These are phyloP conservation scores for Netelia inedita DNA, from an alignment of 2,888 invertebrate genomes.

Conservation along the genomic window DNA sequence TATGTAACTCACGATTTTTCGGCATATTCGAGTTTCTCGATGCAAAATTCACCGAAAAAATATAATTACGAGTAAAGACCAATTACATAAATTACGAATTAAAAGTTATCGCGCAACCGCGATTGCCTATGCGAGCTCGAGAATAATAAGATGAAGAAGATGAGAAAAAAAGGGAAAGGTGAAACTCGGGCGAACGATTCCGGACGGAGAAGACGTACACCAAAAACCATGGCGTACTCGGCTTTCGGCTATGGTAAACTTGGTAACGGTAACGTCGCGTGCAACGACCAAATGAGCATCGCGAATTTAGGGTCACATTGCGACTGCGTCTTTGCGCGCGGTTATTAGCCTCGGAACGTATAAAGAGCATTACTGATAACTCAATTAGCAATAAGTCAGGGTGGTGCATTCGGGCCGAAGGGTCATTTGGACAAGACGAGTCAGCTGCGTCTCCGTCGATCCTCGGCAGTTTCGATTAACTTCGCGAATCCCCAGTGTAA, in stretches of 20 bases:
- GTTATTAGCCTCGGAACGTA: conserved; percentile 60
- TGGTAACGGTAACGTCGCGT: conserved; percentile 67
- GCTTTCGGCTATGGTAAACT: conserved; percentile 18
- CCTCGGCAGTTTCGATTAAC: not conserved
- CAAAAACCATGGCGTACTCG: not conserved
- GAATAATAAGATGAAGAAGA: too few relatives aligned
- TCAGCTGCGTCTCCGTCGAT: conserved; percentile 35
- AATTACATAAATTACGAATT: too few relatives aligned
- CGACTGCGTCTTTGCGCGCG: conserved; percentile 18
- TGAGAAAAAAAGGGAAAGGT: too few relatives aligned
- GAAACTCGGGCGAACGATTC: not conserved
- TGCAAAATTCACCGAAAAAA: too few relatives aligned
- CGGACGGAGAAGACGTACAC: not conserved
- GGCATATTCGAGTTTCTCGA: too few relatives aligned
- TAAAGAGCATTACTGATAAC: conserved; percentile 67
- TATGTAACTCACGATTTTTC: too few relatives aligned
- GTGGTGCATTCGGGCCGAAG: conserved; percentile 16
- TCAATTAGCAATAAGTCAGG: conserved; percentile 69
- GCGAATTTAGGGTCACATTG: conserved; percentile 66
- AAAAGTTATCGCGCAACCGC: too few relatives aligned
- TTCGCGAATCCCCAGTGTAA: not conserved
- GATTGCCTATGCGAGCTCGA: too few relatives aligned
- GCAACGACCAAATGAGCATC: conserved; percentile 64
- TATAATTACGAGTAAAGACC: too few relatives aligned
- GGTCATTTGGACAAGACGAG: conserved; percentile 29